Conservation (phyloP, 92 coral and sea anemone species). For the Meandrina meandrites region DNA sequence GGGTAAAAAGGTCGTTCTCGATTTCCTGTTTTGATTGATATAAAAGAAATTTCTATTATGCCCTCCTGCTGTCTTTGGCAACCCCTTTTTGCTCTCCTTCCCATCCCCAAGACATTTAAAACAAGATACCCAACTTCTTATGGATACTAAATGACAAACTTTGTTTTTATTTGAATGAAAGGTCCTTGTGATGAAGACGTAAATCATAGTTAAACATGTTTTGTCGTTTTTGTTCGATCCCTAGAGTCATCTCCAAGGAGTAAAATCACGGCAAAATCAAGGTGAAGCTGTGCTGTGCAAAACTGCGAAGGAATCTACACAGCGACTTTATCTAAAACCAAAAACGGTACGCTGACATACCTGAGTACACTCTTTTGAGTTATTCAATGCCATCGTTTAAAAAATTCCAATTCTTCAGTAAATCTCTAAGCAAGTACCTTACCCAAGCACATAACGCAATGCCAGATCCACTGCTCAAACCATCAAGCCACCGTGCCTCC, state of each 20-base stretch:
- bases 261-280: slow-evolving; percentile 81
- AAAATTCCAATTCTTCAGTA: too few species aligned
- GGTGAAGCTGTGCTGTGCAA: slow-evolving; percentile 62
- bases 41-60: too few species aligned
- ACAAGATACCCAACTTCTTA: neutral
- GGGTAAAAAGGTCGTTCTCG: too few species aligned
- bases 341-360: slow-evolving; percentile 67
- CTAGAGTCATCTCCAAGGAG: slow-evolving; percentile 79
- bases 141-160: neutral
- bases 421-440: too few species aligned
- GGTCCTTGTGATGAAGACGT: neutral
- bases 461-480: too few species aligned
- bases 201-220: neutral
- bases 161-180: neutral
- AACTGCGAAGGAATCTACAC: slow-evolving; percentile 73
- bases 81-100: too few species aligned
- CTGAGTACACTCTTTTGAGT: neutral
- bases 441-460: too few species aligned
- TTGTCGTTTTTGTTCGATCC: neutral
- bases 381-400: neutral
- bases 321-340: slow-evolving; percentile 72
- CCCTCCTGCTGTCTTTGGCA: too few species aligned
- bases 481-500: too few species aligned
- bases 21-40: too few species aligned
- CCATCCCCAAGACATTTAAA: too few species aligned